A percentile compares a stretch with the other conserved stretches of the same genome.
These are phyloP conservation scores for Protodeltote pygarga DNA, from an alignment of 2,888 invertebrate genomes.

Conservation along the genomic window DNA sequence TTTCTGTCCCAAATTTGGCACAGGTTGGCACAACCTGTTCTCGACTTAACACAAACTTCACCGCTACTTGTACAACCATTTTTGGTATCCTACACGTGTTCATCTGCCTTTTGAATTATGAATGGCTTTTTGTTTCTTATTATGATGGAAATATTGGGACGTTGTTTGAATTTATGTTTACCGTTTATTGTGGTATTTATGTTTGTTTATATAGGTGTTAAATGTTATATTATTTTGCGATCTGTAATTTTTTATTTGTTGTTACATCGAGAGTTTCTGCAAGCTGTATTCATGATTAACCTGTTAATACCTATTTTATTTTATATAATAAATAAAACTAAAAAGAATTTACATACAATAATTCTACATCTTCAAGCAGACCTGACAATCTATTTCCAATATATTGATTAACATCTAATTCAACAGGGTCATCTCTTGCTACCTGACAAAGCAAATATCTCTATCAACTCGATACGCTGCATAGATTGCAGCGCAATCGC, in stretches of 20 bases:
- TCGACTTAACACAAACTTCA: conserved; percentile 54
- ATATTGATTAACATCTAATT: conserved; percentile 10
- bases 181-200: conserved; percentile 12
- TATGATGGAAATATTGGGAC: conserved; percentile 41
- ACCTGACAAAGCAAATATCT: conserved; percentile 58
- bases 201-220: conserved; percentile 15
- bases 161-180: conserved; percentile 44
- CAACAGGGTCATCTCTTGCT: conserved; percentile 26
- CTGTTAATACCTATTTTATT: conserved; percentile 10
- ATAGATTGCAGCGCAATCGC: conserved; percentile 58
- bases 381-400: not conserved
- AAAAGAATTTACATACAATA: too few relatives aligned
- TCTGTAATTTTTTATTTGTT: conserved; percentile 14
- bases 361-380: not conserved
- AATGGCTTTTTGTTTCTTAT: conserved; percentile 49
- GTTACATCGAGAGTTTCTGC: not conserved
- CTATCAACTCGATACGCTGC: conserved; percentile 60
- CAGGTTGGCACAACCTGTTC: conserved; percentile 69
- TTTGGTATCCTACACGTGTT: conserved; percentile 60
- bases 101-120: conserved; percentile 54
- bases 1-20: conserved; percentile 60
- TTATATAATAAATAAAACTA: too few relatives aligned
- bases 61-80: conserved; percentile 56
- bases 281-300: conserved; percentile 4
- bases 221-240: conserved; percentile 15